A percentile compares a stretch with the other conserved stretches of the same genome.
phyloP scores from a whole-genome alignment of 2,888 invertebrate genomes.

The Aricia artaxerxes region DNA sequence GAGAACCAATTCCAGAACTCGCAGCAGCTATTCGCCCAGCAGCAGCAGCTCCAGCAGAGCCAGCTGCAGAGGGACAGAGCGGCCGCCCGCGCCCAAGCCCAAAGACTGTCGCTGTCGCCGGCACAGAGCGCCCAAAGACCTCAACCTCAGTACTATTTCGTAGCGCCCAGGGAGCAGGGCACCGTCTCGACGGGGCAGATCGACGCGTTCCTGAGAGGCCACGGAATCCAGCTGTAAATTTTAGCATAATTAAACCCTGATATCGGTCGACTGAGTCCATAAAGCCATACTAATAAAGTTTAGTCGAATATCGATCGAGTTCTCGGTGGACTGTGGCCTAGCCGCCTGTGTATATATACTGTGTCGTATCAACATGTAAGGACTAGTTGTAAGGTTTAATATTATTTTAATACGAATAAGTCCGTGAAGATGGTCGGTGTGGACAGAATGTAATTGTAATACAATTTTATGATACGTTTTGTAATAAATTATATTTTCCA shows the following conservation, averaged over 20 bases:
- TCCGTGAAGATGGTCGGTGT: conserved; percentile 48
- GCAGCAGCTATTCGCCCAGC: conserved; percentile 83
- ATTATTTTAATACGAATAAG: conserved; percentile 54
- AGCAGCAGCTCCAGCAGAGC: conserved; percentile 84
- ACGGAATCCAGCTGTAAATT: conserved; percentile 82
- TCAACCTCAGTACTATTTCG: conserved; percentile 81
- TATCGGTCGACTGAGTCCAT: conserved; percentile 46
- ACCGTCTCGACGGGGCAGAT: conserved; percentile 84
- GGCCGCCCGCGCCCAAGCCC: conserved; percentile 75
- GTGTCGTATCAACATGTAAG: conserved; percentile 69
- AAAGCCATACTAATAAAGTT: conserved; percentile 59
- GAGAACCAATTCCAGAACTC: conserved; percentile 82
- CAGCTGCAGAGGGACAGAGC: conserved; percentile 82
- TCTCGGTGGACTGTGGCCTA: conserved; percentile 55
- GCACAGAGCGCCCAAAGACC: conserved; percentile 59
- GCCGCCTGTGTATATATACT: conserved; percentile 66
- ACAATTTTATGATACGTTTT: conserved; percentile 68
- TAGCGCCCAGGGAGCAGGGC: conserved; percentile 75
- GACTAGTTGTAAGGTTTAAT: conserved; percentile 61
- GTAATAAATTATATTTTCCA: conserved; percentile 78
- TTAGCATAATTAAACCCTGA: conserved; percentile 52
- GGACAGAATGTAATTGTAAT: conserved; percentile 51
- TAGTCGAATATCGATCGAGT: conserved; percentile 53
- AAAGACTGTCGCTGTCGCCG: conserved; percentile 59
- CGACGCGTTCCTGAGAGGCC: conserved; percentile 89